Conservation (phyloP, 2,797 vertebrate genomes). For the Tragopan temminckii region DNA sequence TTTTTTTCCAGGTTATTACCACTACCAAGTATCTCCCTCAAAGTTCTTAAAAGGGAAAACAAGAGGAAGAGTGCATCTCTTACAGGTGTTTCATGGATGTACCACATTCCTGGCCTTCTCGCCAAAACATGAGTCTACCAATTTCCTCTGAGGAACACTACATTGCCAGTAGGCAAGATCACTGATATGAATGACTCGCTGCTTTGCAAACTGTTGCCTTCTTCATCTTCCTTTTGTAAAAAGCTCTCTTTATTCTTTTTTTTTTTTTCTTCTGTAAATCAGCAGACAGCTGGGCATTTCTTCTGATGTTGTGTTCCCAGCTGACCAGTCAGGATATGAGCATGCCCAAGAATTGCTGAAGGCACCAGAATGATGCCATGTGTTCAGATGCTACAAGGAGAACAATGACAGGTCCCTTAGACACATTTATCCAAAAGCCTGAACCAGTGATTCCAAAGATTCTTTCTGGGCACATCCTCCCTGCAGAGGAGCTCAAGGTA, state of each 20-base stretch:
- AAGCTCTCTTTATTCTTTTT: neutral
- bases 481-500: neutral
- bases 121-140: neutral
- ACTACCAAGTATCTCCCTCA: neutral
- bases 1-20: neutral
- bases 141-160: neutral
- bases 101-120: neutral
- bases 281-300: neutral
- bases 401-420: neutral
- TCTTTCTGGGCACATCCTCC: rapidly evolving
- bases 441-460: neutral
- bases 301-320: neutral
- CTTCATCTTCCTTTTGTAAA: neutral
- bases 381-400: neutral
- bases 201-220: neutral
- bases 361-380: rapidly evolving
- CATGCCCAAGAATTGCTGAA: neutral
- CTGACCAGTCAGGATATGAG: neutral
- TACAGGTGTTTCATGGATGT: neutral
- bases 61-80: neutral
- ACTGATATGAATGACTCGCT: neutral
- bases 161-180: neutral
- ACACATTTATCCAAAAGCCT: neutral
- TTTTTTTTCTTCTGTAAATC: neutral
- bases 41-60: neutral